Conservation (phyloP, 2,797 vertebrate genomes). For the Acanthopagrus latus region DNA sequence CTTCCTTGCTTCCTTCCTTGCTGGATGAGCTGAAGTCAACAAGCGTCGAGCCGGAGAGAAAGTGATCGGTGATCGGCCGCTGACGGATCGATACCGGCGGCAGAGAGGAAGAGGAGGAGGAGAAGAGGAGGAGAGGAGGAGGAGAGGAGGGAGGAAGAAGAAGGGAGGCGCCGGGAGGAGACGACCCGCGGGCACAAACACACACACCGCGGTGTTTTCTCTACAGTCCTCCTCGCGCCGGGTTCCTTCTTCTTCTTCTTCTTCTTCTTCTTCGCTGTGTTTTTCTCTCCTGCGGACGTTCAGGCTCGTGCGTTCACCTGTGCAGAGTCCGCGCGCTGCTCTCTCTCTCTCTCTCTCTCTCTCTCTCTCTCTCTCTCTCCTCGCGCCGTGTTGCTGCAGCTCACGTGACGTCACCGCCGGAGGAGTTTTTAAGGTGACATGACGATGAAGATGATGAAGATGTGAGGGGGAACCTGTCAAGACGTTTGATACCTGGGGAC, state of each 20-base stretch:
- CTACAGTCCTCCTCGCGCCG: background rate
- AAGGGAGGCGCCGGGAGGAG: constrained; percentile 27
- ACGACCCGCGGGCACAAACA: constrained; percentile 1
- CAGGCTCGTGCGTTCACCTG: constrained; percentile 73
- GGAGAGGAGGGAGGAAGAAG: constrained; percentile 1
- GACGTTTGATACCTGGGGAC: background rate
- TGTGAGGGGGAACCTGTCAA: constrained; percentile 1
- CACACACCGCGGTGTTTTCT: constrained; percentile 13
- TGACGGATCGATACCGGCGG: constrained; percentile 35
- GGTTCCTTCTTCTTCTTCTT: constrained; percentile 7
- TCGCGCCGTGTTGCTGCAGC: constrained; percentile 59
- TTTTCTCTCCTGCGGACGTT: constrained; percentile 60
- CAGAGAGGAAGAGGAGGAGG: constrained; percentile 14
- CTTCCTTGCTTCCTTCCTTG: constrained; percentile 10
- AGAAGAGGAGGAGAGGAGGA: constrained; percentile 6
- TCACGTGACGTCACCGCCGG: constrained; percentile 70
- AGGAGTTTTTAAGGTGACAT: constrained; percentile 51
- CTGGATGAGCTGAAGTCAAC: constrained; percentile 33
- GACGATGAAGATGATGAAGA: background rate
- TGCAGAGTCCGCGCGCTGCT: constrained; percentile 50
- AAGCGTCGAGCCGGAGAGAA: constrained; percentile 38
- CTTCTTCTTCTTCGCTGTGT: constrained; percentile 20
- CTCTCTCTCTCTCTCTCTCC: constrained; percentile 17
- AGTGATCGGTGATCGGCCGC: constrained; percentile 26
- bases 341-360: constrained; percentile 34